Conservation (phyloP, 2,113 vertebrate genomes). For the Mungos mungo region DNA sequence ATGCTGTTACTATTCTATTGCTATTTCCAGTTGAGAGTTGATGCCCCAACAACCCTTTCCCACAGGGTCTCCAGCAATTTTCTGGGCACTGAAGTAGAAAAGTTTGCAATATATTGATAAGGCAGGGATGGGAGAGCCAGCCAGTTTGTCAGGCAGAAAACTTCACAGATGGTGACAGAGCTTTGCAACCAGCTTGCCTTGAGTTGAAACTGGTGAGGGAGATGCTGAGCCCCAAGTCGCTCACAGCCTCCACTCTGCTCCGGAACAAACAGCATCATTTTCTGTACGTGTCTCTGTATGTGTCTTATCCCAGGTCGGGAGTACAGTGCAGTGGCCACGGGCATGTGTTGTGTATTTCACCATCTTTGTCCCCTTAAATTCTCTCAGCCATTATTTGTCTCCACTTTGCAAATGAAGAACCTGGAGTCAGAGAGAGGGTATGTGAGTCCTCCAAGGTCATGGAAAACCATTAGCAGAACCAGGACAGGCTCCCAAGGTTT, state of each 20-base stretch:
- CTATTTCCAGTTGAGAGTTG: not conserved
- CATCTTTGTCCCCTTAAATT: not conserved
- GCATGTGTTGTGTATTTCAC: not conserved
- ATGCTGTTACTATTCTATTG: not conserved
- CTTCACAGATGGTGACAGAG: not conserved
- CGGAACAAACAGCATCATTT: not conserved
- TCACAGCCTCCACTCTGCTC: not conserved
- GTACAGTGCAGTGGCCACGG: not conserved
- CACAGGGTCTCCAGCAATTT: not conserved
- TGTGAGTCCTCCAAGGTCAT: not conserved
- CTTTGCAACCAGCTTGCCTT: not conserved
- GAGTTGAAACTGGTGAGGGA: not conserved
- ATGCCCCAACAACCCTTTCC: not conserved
- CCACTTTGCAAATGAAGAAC: not conserved
- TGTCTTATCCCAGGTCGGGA: not conserved
- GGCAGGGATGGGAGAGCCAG: not conserved
- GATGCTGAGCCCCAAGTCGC: not conserved
- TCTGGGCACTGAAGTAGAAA: not conserved
- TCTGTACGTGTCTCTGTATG: fast-evolving
- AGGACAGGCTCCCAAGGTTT: not conserved
- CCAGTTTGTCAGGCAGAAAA: not conserved
- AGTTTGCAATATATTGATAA: not conserved
- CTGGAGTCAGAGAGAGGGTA: not conserved
- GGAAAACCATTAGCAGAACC: not conserved
- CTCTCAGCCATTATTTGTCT: not conserved